These are phyloP conservation scores for Papilio aristodemus DNA, from an alignment of 1,140 invertebrate species.

Conservation along the genomic window DNA sequence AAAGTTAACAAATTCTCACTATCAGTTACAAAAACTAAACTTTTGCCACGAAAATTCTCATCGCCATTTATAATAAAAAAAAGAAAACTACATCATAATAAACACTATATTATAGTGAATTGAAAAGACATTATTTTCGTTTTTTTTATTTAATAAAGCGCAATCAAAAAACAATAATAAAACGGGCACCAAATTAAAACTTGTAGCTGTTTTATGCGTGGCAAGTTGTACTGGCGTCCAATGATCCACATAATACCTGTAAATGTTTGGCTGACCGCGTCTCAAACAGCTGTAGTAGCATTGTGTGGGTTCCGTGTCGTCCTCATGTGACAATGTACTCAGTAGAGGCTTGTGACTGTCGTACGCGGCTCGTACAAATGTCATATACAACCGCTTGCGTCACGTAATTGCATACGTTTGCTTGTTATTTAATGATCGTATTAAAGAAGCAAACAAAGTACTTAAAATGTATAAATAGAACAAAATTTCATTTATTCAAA, in stretches of 20 bases:
- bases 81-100: no score
- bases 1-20: conserved; percentile 8
- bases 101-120: no score
- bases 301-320: conserved; percentile 37
- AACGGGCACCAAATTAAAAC: conserved; percentile 7
- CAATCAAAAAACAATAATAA: not conserved
- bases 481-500: no score
- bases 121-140: no score
- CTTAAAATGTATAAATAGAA: no score
- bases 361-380: not conserved
- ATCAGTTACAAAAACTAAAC: not conserved
- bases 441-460: no score
- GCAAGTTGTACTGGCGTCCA: conserved; percentile 48
- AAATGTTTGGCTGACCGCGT: conserved; percentile 35
- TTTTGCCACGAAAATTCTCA: no score
- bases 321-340: conserved; percentile 18
- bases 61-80: no score
- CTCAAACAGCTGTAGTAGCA: conserved; percentile 59
- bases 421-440: not conserved
- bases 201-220: conserved; percentile 26
- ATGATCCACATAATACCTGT: conserved; percentile 54
- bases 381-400: not conserved
- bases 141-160: no score
- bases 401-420: not conserved
- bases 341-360: conserved; percentile 2